Evolutionary conservation across 1,140 invertebrate species (phyloP), one percentile per base, ranked within the genome.

Genomic region (Delia radicum): DNA sequence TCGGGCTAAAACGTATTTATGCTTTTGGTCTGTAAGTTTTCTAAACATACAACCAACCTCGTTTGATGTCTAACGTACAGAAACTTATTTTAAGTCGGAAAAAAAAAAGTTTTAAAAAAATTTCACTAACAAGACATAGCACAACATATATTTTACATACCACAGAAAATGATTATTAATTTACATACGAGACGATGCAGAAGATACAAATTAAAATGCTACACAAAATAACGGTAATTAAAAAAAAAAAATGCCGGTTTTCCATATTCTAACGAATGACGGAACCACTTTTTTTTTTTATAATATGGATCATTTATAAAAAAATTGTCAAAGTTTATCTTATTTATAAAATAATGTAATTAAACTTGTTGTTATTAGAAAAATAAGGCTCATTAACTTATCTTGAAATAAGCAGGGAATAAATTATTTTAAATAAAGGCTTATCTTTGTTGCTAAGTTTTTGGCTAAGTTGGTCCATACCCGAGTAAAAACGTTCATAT

Each of bases 81-180:
- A 12, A 27, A 13, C 8, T 37, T 37, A 27, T 62, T 24, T 62
- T 24, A 24, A 10, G n/a, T 24, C 4, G 21, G 0, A n/a, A 67
- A 18, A 29, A 29, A 67, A 67, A 6, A 67, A 31, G 31, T 5
- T 31, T 2, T 6, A 67, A 67, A 15, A 65, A 65, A 65, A 65
- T 29, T 55, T 55, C 48, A 55, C 48, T 55, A 55, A 65, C 62
- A 65, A 65, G 26, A 28, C 15, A 65, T 18, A 13, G 29, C n/a
- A n/a, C n/a, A n/a, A n/a, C n/a, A n/a, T n/a, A 69, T 69, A 37
- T 69, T 69, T 69, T 33, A 69, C 65, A 69, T 69, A 69, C 65
- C 65, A 69, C 7, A 69, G 65, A 69, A 69, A 69, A 69, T 69
- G 33, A 24, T 33, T 69, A 33, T 69, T 69, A 69, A 69, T 69